These are phyloP conservation scores for Melinaea menophilus DNA, from an alignment of 2,888 invertebrate genomes.

Conservation along the genomic window DNA sequence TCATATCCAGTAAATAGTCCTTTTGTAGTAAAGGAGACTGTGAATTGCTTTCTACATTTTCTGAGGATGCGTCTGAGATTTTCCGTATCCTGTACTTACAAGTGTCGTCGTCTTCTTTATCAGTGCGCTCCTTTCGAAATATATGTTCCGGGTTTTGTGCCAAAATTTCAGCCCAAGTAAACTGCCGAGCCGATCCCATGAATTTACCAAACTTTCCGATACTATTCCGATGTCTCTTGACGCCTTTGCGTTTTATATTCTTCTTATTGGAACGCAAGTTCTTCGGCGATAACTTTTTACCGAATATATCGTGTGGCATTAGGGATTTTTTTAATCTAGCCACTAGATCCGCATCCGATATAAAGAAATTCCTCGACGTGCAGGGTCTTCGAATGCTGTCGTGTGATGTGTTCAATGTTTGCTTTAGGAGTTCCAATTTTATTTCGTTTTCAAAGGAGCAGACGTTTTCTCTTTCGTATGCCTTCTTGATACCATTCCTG, in stretches of 20 bases:
- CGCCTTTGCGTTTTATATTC: conserved; percentile 65
- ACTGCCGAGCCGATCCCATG: conserved; percentile 74
- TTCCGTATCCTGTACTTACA: conserved; percentile 70
- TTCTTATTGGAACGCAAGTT: conserved; percentile 80
- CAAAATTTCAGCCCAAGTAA: conserved; percentile 83
- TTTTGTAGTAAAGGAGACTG: conserved; percentile 61
- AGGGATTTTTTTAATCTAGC: conserved; percentile 68
- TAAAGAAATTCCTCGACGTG: conserved; percentile 67
- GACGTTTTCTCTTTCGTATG: conserved; percentile 66
- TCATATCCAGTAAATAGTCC: conserved; percentile 70
- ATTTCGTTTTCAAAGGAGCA: conserved; percentile 65
- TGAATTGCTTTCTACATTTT: conserved; percentile 52
- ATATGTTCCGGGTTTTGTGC: conserved; percentile 81
- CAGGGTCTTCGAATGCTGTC: conserved; percentile 71
- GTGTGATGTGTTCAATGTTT: conserved; percentile 65
- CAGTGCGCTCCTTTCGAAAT: conserved; percentile 70
- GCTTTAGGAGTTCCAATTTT: conserved; percentile 64
- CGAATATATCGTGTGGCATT: conserved; percentile 71
- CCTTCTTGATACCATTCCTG: conserved; percentile 63
- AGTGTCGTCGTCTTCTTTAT: conserved; percentile 56
- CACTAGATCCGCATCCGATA: conserved; percentile 69
- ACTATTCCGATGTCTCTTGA: conserved; percentile 63
- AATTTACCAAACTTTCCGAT: conserved; percentile 74
- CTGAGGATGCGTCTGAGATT: conserved; percentile 62
- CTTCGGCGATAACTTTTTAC: conserved; percentile 78